Evolutionary conservation across 2,797 vertebrate genomes (phyloP).

Genomic region (Lepus townsendii): DNA sequence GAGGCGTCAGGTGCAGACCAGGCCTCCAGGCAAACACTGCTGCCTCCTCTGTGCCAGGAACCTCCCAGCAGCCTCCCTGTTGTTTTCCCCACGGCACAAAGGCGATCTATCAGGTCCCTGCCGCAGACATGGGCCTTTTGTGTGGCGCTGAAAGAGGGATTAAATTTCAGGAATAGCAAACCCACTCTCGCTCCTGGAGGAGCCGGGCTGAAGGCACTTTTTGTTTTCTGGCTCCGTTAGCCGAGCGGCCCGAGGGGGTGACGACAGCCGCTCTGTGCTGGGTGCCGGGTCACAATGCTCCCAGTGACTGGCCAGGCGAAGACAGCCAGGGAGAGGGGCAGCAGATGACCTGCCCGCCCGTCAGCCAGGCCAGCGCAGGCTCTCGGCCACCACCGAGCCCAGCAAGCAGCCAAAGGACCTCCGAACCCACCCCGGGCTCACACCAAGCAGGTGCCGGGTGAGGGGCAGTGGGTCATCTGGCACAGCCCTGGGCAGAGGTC

Average conservation of each 20-base stretch:
- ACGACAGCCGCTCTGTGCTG: not conserved
- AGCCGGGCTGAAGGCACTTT: conserved; percentile 50
- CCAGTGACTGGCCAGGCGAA: not conserved
- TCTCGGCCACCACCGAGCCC: not conserved
- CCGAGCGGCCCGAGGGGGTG: not conserved
- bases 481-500: not conserved
- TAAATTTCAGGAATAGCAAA: conserved; percentile 74
- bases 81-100: conserved; percentile 38
- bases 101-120: conserved; percentile 57
- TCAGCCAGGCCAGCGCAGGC: too few species aligned
- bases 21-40: not conserved
- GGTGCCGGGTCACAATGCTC: not conserved
- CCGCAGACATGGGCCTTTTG: conserved; percentile 75
- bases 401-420: too few species aligned
- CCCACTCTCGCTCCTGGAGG: conserved; percentile 68
- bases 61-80: not conserved
- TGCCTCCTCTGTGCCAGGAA: not conserved
- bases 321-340: fast-evolving
- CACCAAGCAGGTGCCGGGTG: fast-evolving
- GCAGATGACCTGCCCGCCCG: fast-evolving
- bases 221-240: conserved; percentile 58
- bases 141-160: conserved; percentile 57
- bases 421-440: not conserved
- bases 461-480: not conserved
- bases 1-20: not conserved